A percentile compares a stretch with the other conserved stretches of the same genome.
Conservation (phyloP, 1,140 invertebrate species). For the Drosophila lacertosa region DNA sequence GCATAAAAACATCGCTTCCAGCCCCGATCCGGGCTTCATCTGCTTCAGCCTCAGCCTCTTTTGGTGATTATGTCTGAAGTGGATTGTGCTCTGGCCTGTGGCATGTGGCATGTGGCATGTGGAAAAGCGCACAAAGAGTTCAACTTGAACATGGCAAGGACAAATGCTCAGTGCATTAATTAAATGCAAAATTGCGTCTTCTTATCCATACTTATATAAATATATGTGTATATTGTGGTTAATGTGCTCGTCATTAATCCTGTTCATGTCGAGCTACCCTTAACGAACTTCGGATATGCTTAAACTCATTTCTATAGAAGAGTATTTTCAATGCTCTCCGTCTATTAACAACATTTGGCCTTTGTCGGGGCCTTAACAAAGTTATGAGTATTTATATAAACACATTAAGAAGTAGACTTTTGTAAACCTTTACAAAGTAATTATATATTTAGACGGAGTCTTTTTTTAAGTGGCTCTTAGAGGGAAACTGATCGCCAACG, state of each 20-base stretch:
- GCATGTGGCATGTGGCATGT: neutral
- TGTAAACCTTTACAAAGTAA: too few relatives aligned
- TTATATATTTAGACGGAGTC: too few relatives aligned
- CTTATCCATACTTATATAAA: constrained; percentile 4
- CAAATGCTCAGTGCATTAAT: constrained; percentile 66
- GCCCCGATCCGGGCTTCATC: neutral
- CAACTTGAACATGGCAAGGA: constrained; percentile 40
- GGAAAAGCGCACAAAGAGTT: constrained; percentile 17
- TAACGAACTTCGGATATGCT: constrained; percentile 29
- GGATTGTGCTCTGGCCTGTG: constrained; percentile 28
- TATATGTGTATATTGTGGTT: constrained; percentile 42
- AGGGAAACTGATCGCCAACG: too few relatives aligned
- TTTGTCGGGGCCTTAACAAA: neutral
- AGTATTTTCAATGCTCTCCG: neutral
- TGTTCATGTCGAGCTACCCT: neutral
- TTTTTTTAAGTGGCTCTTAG: too few relatives aligned
- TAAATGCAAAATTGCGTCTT: constrained; percentile 59
- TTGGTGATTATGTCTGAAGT: constrained; percentile 69
- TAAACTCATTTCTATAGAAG: neutral
- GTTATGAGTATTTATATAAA: too few relatives aligned
- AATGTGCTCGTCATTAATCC: constrained; percentile 30
- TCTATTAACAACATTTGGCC: neutral
- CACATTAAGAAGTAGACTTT: too few relatives aligned
- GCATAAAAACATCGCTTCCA: neutral
- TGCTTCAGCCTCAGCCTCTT: constrained; percentile 22